Evolutionary conservation across 2,888 invertebrate genomes (phyloP).

Genomic region (Dryobotodes eremita): DNA sequence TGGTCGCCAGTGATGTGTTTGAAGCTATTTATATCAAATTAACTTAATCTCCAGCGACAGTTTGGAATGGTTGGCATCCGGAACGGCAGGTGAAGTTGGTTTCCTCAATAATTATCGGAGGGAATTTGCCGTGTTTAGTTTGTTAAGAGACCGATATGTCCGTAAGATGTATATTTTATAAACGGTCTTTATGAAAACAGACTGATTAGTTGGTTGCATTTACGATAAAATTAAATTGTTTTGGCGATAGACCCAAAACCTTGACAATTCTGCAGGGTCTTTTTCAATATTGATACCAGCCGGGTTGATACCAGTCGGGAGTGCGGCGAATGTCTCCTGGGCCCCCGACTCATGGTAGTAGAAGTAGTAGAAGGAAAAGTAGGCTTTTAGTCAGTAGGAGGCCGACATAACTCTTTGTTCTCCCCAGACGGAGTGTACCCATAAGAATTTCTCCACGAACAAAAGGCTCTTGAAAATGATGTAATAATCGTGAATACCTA

Average conservation of each 20-base stretch:
- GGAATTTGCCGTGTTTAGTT: constrained; percentile 4
- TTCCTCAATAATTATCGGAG: constrained; percentile 38
- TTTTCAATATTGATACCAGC: background rate
- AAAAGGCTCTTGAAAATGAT: background rate
- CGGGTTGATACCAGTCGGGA: no score
- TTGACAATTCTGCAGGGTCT: background rate
- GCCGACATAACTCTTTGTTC: no score
- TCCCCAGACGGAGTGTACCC: no score
- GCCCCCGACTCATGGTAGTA: no score
- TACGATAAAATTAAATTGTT: background rate
- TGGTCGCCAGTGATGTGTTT: constrained; percentile 48
- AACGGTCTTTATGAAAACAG: no score
- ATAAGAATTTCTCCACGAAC: no score
- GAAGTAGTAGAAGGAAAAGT: no score
- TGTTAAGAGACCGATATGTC: constrained; percentile 4
- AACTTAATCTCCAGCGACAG: constrained; percentile 49
- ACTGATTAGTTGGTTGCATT: background rate
- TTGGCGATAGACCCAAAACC: background rate
- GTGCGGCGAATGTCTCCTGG: no score
- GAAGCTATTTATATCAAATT: constrained; percentile 44
- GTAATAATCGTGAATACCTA: background rate
- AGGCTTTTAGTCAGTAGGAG: no score
- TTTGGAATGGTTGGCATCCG: constrained; percentile 46
- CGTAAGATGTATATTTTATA: background rate
- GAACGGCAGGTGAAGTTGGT: constrained; percentile 42